Conservation (phyloP, 1,140 invertebrate species). For the Calosoma granatense region DNA sequence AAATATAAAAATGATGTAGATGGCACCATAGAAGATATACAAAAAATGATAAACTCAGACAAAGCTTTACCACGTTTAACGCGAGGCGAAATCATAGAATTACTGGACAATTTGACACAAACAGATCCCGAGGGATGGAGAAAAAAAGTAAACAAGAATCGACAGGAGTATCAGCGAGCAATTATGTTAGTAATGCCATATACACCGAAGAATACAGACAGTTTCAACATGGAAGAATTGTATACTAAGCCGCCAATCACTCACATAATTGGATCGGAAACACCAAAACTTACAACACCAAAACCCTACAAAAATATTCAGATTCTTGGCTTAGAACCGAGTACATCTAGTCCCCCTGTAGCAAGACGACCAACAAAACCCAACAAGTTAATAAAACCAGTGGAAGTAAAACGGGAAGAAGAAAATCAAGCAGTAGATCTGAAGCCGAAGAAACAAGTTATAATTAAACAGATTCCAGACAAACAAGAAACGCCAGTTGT, state of each 20-base stretch:
- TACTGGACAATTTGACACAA: conserved; percentile 43
- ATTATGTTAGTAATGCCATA: conserved; percentile 46
- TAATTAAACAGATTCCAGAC: conserved; percentile 11
- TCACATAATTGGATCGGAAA: conserved; percentile 31
- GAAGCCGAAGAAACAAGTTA: background rate
- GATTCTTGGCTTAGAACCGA: background rate
- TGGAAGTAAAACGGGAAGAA: background rate
- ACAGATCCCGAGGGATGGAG: conserved; percentile 25
- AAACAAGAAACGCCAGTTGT: conserved; percentile 7
- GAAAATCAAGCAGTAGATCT: background rate
- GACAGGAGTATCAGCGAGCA: conserved; percentile 35
- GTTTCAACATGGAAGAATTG: conserved; percentile 38
- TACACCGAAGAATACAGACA: conserved; percentile 31
- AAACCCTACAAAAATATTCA: background rate
- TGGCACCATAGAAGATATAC: conserved; percentile 44
- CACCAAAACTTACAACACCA: background rate
- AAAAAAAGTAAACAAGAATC: conserved; percentile 25
- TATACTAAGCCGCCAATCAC: conserved; percentile 44
- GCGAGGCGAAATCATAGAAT: conserved; percentile 41
- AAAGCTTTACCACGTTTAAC: conserved; percentile 41
- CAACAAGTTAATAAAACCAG: background rate
- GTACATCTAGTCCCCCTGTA: background rate
- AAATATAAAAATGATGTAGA: conserved; percentile 27
- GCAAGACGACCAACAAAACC: background rate
- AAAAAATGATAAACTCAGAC: conserved; percentile 38